Conservation (phyloP, 2,888 invertebrate genomes). For the Anoncus sp. region DNA sequence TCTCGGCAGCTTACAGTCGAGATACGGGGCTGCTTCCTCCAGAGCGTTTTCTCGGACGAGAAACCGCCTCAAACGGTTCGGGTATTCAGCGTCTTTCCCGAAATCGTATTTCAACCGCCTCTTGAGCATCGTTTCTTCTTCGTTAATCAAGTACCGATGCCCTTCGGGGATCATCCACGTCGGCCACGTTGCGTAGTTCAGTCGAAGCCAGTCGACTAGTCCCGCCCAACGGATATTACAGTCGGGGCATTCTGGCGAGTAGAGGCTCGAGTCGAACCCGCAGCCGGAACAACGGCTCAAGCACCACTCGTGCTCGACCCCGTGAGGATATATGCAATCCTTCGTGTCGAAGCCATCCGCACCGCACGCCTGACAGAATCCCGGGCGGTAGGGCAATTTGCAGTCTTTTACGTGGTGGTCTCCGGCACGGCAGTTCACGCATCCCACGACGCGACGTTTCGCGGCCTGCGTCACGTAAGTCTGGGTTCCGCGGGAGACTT, state of each 20-base stretch:
- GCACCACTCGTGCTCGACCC: constrained; percentile 38
- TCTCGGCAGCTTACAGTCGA: not conserved
- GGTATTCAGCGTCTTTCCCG: constrained; percentile 34
- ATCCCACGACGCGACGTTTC: constrained; percentile 19
- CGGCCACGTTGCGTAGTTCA: constrained; percentile 45
- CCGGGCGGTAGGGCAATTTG: constrained; percentile 36
- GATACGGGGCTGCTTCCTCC: not conserved
- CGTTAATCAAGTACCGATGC: constrained; percentile 34
- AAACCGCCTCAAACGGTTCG: constrained; percentile 11
- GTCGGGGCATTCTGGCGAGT: constrained; percentile 49
- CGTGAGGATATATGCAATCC: constrained; percentile 50
- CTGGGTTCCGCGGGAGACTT: constrained; percentile 37
- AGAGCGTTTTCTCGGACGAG: constrained; percentile 46
- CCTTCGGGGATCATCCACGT: constrained; percentile 18
- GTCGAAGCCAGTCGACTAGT: constrained; percentile 37
- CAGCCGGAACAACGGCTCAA: constrained; percentile 37
- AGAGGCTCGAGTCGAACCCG: constrained; percentile 11
- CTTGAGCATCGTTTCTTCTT: too few relatives aligned
- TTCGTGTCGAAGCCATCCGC: constrained; percentile 44
- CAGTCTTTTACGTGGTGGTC: constrained; percentile 31
- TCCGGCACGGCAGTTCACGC: constrained; percentile 36
- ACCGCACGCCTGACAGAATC: constrained; percentile 39
- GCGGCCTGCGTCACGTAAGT: constrained; percentile 38
- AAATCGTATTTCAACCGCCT: too few relatives aligned
- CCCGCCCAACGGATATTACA: constrained; percentile 40